Conservation (phyloP, 2,888 invertebrate genomes). For the Deilephila elpenor region DNA sequence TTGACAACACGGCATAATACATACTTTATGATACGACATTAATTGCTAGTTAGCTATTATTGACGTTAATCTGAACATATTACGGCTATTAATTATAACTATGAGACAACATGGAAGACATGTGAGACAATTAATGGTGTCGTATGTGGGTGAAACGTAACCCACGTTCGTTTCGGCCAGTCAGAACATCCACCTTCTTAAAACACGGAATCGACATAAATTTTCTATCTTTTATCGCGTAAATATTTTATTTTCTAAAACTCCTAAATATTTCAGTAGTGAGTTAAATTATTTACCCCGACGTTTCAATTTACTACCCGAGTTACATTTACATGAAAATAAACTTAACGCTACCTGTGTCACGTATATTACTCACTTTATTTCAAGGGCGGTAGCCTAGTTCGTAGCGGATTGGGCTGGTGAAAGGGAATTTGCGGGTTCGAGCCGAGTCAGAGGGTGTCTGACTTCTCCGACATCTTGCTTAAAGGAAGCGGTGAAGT, state of each 20-base stretch:
- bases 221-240: conserved; percentile 8
- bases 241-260: conserved; percentile 14
- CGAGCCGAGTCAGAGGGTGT: too few relatives aligned
- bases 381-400: not conserved
- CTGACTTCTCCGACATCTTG: too few relatives aligned
- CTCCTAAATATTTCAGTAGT: conserved; percentile 21
- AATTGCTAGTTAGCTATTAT: conserved; percentile 22
- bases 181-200: not conserved
- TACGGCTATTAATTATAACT: conserved; percentile 19
- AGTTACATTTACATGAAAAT: conserved; percentile 22
- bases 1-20: not conserved
- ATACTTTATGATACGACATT: conserved; percentile 5
- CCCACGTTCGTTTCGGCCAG: not conserved
- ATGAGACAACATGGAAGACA: conserved; percentile 16
- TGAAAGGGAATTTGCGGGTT: too few relatives aligned
- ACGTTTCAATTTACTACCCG: not conserved
- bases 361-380: not conserved
- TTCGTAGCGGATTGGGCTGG: too few relatives aligned
- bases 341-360: not conserved
- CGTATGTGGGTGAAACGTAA: not conserved
- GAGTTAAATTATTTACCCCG: conserved; percentile 14
- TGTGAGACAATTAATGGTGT: conserved; percentile 2
- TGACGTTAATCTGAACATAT: conserved; percentile 29
- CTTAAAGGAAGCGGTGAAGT: too few relatives aligned
- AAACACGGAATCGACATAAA: not conserved